A percentile compares a stretch with the other conserved stretches of the same genome.
Conservation (phyloP, 2,113 vertebrate species). For the Chaetodon auriga region DNA sequence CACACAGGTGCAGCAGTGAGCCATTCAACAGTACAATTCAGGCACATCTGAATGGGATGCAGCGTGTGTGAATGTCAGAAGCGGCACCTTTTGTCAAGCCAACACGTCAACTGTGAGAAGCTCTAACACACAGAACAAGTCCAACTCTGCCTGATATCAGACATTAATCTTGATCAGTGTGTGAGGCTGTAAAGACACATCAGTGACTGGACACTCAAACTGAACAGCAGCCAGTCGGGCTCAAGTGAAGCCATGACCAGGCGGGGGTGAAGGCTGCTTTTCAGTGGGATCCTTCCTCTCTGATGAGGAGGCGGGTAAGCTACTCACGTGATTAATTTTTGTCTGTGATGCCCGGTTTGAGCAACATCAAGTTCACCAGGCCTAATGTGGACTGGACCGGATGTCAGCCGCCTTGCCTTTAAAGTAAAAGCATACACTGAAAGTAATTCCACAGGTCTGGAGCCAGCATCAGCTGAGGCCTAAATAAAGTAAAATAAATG, state of each 20-base stretch:
- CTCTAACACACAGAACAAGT: not conserved
- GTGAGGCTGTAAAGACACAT: too few species aligned
- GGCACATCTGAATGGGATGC: not conserved
- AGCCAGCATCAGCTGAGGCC: not conserved
- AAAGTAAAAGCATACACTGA: conserved; percentile 50
- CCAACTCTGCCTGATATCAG: not conserved
- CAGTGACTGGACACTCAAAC: too few species aligned
- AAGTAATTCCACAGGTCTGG: not conserved
- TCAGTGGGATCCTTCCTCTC: not conserved
- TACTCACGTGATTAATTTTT: conserved; percentile 60
- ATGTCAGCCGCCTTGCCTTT: not conserved
- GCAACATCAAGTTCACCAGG: not conserved
- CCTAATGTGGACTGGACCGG: not conserved
- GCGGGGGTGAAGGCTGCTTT: conserved; percentile 11
- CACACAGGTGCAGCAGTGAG: not conserved
- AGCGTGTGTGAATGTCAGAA: not conserved
- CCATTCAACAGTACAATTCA: not conserved
- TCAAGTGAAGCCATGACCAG: not conserved
- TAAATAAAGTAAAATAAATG: not conserved
- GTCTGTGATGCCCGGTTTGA: conserved; percentile 17
- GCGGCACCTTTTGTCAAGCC: not conserved
- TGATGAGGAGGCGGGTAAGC: conserved; percentile 37
- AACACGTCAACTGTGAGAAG: not conserved
- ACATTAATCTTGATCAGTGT: not conserved
- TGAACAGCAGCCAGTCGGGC: too few species aligned